Evolutionary conservation across 2,888 invertebrate species (phyloP).

Genomic region (Chalcosyrphus nemorum): DNA sequence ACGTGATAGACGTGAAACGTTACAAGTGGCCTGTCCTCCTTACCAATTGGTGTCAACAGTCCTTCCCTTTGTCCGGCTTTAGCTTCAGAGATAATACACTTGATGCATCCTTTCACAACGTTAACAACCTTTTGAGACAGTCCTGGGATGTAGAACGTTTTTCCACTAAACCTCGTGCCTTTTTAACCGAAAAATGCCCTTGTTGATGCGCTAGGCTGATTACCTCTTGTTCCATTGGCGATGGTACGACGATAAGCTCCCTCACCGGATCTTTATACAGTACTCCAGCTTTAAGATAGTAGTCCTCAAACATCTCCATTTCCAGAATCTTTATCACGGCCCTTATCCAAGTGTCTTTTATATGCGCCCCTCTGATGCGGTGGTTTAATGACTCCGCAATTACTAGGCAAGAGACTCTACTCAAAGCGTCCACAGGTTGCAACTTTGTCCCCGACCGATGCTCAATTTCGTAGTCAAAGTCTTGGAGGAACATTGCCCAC

Average conservation of each 20-base stretch:
- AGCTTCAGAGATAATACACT: too few relatives aligned
- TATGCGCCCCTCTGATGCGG: constrained; percentile 18
- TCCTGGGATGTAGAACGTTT: too few relatives aligned
- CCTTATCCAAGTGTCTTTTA: constrained; percentile 24
- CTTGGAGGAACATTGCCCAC: constrained; percentile 19
- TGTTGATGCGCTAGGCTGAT: background rate
- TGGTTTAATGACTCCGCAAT: constrained; percentile 3
- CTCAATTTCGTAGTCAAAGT: constrained; percentile 5
- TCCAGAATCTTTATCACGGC: background rate
- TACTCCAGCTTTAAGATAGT: background rate
- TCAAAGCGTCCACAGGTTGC: constrained; percentile 69
- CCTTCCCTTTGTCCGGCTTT: too few relatives aligned
- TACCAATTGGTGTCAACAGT: too few relatives aligned
- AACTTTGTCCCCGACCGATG: constrained; percentile 65
- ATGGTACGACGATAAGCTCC: constrained; percentile 15
- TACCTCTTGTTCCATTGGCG: background rate
- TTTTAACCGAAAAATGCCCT: too few relatives aligned
- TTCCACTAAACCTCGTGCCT: too few relatives aligned
- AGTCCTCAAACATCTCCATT: background rate
- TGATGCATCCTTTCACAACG: too few relatives aligned
- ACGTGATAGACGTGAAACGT: too few relatives aligned
- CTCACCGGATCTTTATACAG: background rate
- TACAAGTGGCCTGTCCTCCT: too few relatives aligned
- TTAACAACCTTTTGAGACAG: too few relatives aligned
- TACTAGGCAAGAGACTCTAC: constrained; percentile 9